These are phyloP conservation scores for Paramisgurnus dabryanus DNA, from an alignment of 2,113 vertebrate species.

Conservation along the genomic window DNA sequence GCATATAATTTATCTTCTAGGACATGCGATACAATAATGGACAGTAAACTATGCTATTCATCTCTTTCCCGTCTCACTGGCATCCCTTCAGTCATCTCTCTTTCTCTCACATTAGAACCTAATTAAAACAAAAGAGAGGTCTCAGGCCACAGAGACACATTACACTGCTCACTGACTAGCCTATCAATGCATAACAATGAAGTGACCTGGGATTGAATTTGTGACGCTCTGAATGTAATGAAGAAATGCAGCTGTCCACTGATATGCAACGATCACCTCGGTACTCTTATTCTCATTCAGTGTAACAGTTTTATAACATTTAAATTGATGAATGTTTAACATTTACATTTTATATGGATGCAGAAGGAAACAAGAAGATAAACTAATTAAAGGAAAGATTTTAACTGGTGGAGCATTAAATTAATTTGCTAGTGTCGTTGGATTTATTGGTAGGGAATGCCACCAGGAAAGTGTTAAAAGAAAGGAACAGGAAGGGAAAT, in stretches of 20 bases:
- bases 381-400: not conserved
- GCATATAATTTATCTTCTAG: slow-evolving; percentile 54
- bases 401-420: not conserved
- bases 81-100: slow-evolving; percentile 28
- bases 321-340: too few relatives aligned
- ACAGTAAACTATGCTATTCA: slow-evolving; percentile 19
- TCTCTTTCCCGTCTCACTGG: not conserved
- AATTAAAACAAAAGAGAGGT: slow-evolving; percentile 53
- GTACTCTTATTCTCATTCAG: not conserved
- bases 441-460: slow-evolving; percentile 10
- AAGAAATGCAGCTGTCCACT: not conserved
- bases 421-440: slow-evolving; percentile 29
- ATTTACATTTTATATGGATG: not conserved
- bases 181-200: slow-evolving; percentile 22
- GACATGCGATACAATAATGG: too few relatives aligned
- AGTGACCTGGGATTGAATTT: not conserved
- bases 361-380: not conserved
- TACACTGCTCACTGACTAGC: slow-evolving; percentile 38
- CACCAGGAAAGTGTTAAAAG: not conserved
- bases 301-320: not conserved
- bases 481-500: too few relatives aligned
- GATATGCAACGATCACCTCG: not conserved
- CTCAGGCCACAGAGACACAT: slow-evolving; percentile 38
- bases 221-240: not conserved
- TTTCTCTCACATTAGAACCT: slow-evolving; percentile 41